These are phyloP conservation scores for Condylostylus longicornis DNA, from an alignment of 1,140 invertebrate genomes.

Conservation along the genomic window DNA sequence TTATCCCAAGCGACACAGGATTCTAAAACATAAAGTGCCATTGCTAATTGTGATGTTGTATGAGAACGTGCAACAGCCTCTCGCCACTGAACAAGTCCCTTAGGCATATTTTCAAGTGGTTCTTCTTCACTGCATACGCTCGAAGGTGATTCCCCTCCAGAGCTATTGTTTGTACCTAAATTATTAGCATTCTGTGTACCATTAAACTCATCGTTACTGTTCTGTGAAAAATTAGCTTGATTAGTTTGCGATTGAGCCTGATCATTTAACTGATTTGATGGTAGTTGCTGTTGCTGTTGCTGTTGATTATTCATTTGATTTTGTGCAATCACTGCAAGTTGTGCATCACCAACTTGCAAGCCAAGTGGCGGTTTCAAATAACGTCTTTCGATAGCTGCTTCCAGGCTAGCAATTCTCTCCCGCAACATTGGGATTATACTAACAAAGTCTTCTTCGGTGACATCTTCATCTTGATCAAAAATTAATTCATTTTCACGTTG, in stretches of 20 bases:
- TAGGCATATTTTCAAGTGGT: slow-evolving; percentile 37
- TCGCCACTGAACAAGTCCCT: slow-evolving; percentile 72
- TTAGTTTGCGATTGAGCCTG: slow-evolving; percentile 25
- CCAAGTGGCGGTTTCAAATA: slow-evolving; percentile 89
- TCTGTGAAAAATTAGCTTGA: slow-evolving; percentile 10
- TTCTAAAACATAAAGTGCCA: slow-evolving; percentile 80
- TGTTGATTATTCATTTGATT: slow-evolving; percentile 26
- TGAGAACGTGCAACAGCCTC: slow-evolving; percentile 67
- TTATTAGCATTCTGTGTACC: neutral
- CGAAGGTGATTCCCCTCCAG: slow-evolving; percentile 23
- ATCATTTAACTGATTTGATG: slow-evolving; percentile 20
- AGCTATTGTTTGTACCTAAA: slow-evolving; percentile 13
- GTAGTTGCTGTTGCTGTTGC: slow-evolving; percentile 17
- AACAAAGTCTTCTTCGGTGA: slow-evolving; percentile 25
- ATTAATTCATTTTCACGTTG: slow-evolving; percentile 39
- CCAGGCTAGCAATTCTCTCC: slow-evolving; percentile 64
- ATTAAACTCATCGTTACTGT: neutral
- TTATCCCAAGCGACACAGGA: slow-evolving; percentile 94
- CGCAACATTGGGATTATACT: slow-evolving; percentile 49
- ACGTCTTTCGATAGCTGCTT: slow-evolving; percentile 78
- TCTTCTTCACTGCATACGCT: slow-evolving; percentile 27
- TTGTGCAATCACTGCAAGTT: slow-evolving; percentile 29
- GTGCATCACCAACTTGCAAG: slow-evolving; percentile 32
- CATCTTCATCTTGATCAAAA: slow-evolving; percentile 39
- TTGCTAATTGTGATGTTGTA: slow-evolving; percentile 77